Percentiles rank a stretch among this genome's conserved stretches.
These are phyloP conservation scores for Perca flavescens DNA, from an alignment of 2,113 vertebrate genomes.

Conservation along the genomic window DNA sequence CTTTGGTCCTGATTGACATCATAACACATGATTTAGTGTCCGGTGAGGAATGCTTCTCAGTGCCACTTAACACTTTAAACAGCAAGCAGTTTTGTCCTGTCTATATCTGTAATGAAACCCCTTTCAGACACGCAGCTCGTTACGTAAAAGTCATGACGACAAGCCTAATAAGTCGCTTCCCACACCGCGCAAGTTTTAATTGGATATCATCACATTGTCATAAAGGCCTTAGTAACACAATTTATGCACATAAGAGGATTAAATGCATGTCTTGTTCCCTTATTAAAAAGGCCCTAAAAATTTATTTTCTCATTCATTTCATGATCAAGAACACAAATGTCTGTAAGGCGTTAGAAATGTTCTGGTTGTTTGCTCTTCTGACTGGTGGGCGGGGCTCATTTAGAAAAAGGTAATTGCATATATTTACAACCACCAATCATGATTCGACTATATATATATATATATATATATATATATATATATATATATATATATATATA, in stretches of 20 bases:
- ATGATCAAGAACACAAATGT: not conserved
- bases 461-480: too few relatives aligned
- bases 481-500: too few relatives aligned
- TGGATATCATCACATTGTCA: not conserved
- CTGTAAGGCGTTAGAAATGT: not conserved
- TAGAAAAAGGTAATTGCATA: not conserved
- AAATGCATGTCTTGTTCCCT: not conserved
- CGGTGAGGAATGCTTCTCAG: slow-evolving; percentile 28
- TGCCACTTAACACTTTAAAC: slow-evolving; percentile 19
- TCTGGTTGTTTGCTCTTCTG: not conserved
- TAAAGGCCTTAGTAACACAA: slow-evolving; percentile 26
- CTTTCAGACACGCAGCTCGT: slow-evolving; percentile 38
- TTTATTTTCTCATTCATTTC: not conserved
- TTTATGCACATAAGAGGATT: not conserved
- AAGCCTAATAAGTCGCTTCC: not conserved
- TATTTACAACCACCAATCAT: not conserved
- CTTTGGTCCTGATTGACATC: slow-evolving; percentile 64
- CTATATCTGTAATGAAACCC: slow-evolving; percentile 26
- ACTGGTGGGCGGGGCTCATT: not conserved
- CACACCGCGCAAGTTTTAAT: not conserved
- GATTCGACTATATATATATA: not conserved
- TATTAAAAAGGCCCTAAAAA: slow-evolving; percentile 6
- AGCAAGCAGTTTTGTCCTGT: not conserved
- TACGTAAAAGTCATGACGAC: not conserved
- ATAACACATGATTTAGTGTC: slow-evolving; percentile 33